Base-by-base conservation (phyloP, 2,797 vertebrate species). In the Semotilus atromaculatus region DNA sequence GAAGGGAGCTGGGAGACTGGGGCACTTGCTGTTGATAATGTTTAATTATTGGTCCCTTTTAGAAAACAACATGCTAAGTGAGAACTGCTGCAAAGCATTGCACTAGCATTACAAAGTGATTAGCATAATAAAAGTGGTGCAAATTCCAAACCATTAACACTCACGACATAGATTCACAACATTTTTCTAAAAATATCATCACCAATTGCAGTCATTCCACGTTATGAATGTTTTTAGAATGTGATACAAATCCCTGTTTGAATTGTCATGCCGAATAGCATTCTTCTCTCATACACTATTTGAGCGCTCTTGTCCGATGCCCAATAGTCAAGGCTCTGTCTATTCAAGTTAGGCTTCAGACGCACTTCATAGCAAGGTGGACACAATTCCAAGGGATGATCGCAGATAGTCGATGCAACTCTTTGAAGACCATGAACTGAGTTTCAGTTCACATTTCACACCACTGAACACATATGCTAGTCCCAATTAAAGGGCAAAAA, bases 11-110 rank as follows among this genome's bases (percentile, higher is more conserved):
- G 67, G 58, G 72, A 29, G 53, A 53, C 64, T 31, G 26, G 67
- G 29, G 13, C 55, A 23, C 6, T 40, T 73, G 67, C 29, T 73
- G 67, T 55, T 19, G 34, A 71, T 40, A 82, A 80, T 64, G 29
- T 29, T 21, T 58, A 85, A 86, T 83, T 82, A 88, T 78, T 79
- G 36, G 29, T 58, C 60, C 62, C 51, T 62, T 62, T 62, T 62
- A 72, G 55, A 38, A 72, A 62, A 85, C 40, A 72, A 51, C 53
- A 72, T 34, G 29, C 36, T 70, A 38, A 79, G 11, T 62, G 53
- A 60, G 29, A 71, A 79, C 19, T 45, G 40, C 53, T 36, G 55
- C 16, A 48, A 5, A 85, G n/a, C n/a, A n/a, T n/a, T n/a, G n/a
- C n/a, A 38, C 31, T 51, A 51, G 16, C 31, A 36, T 62, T 36